Evolutionary conservation across 2,113 vertebrate genomes (phyloP), one percentile per base, ranked within the genome.

Genomic region (Progne subis): DNA sequence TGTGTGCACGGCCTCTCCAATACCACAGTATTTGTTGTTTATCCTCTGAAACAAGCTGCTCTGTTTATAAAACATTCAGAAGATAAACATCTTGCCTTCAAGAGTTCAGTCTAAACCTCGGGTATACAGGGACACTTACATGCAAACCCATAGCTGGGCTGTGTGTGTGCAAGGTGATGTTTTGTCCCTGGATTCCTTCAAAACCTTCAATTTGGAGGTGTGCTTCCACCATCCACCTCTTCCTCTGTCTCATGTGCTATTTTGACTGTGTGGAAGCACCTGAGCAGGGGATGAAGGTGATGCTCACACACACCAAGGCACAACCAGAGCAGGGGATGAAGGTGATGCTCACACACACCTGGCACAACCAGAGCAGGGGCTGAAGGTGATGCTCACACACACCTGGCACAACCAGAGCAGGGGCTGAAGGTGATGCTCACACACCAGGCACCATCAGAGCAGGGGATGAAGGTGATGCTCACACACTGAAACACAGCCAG

Each of bases 151-250:
- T 61, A 50, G 57, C 57, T 5, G 26, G 14, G 2, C 2, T 2
- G 12, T 1, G 24, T 3, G 16, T 0, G 0, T 7, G 28, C 21
- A 21, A 34, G 15, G 21, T 12, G 43, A 19, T 5, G 24, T 16
- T 75, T 85, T 8, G 14, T 1, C 16, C 34, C 47, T 15, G 13
- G 11, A 37, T 52, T 71, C 41, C 43, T 12, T 10, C 0, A 4
- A 39, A 52, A 37, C 32, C 11, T 67, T 26, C 9, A 4, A 37
- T 52, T 18, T 28, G 32, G 57, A 46, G 18, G 3, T 3, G 14
- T 3, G 11, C n/a, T 20, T 6, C 69, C 5, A 20, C 4, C 61
- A 15, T 0, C 31, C 56, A 16, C 0, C 0, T 37, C 56, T 50
- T 7, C 8, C 43, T 18, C 2, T 19, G 26, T 6, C 26, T 59